Evolutionary conservation across 2,888 invertebrate species (phyloP), one percentile per base, ranked within the genome.

Genomic region (Idaea straminata): DNA sequence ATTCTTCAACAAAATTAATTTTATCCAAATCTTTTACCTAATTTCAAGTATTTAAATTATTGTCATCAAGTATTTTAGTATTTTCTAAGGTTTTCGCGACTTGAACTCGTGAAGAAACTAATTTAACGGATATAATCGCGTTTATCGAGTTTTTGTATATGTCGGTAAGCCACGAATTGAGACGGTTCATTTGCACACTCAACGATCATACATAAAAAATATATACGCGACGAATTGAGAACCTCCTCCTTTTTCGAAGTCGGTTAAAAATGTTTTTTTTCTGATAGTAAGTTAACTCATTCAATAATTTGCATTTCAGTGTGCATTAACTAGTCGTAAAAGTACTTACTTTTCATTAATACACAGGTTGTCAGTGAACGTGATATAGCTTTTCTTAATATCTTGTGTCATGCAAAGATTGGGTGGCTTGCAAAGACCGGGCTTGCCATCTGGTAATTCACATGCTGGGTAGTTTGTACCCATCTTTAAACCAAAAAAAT

Each of bases 361-460:
- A 83, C 97, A 97, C 63, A 95, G 85, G 78, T 96, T 95, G 71
- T 95, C 95, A 77, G 96, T 89, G 72, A 95, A 92, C 64, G 92
- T 89, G 81, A 94, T 86, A 81, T 94, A 93, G 78, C 95, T 94
- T 2, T 91, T 82, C 70, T 94, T 88, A 79, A 95, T 89, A 62
- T 95, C 93, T 6, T 95, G 93, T 81, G 95, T 89, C 71, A 95
- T 84, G 83, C 95, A 95, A 74, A 94, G 93, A 89, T 85, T 85
- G 1, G 91, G 83, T 69, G 95, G 95, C 62, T 95, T 94, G 83
- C 97, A 97, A 74, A 94, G 95, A 0, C 96, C 97, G 10, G 87
- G 79, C 62, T 91, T 92, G 58, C 95, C 95, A 59, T 92, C 65
- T 84, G 96, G 79, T 84, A 89, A 82, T 92, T 95, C 71, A 85